Conservation (phyloP, 2,797 vertebrate genomes). For the Sebastes matsubarae region DNA sequence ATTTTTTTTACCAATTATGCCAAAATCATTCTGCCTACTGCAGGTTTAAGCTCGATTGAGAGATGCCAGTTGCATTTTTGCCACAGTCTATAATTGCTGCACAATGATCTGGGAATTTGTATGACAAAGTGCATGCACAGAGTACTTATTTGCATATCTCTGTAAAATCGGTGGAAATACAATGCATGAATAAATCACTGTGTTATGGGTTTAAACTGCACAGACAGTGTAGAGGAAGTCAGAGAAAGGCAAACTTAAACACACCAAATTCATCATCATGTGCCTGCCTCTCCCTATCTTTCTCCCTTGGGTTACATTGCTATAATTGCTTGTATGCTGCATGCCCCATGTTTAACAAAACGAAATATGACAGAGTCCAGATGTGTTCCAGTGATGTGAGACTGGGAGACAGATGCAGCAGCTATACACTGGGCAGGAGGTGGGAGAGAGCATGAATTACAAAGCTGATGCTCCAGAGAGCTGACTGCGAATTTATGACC, state of each 20-base stretch:
- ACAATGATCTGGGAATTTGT: neutral
- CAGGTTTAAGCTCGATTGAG: neutral
- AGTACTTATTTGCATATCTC: neutral
- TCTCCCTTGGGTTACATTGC: conserved; percentile 11
- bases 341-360: conserved; percentile 43
- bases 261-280: conserved; percentile 14
- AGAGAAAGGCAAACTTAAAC: neutral
- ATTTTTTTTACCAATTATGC: too few species aligned
- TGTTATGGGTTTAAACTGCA: conserved; percentile 3
- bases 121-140: neutral
- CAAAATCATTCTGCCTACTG: neutral
- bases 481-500: conserved; percentile 66
- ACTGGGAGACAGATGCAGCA: conserved; percentile 39
- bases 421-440: conserved; percentile 17
- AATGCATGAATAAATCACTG: neutral
- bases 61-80: neutral
- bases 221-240: neutral
- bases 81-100: neutral
- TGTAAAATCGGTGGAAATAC: neutral
- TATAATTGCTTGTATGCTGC: conserved; percentile 41
- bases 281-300: neutral
- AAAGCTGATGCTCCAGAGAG: conserved; percentile 66
- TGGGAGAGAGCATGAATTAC: conserved; percentile 31
- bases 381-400: conserved; percentile 54
- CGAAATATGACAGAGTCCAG: conserved; percentile 70